phyloP scores from a whole-genome alignment of 2,888 invertebrate genomes.

The Myopa tessellatipennis region DNA sequence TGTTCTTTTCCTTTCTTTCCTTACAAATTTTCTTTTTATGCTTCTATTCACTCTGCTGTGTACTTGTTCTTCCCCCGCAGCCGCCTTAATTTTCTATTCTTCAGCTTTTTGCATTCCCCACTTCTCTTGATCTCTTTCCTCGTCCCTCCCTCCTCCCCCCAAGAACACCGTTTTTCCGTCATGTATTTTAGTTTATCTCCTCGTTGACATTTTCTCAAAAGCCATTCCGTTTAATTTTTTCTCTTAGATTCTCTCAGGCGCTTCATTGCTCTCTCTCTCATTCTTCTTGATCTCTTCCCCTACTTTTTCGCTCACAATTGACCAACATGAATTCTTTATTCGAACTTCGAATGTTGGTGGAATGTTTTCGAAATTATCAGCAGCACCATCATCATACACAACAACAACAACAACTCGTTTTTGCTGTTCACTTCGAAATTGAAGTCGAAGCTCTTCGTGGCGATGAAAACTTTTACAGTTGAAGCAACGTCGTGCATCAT shows the following conservation, averaged over 20 bases:
- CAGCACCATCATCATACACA: not conserved
- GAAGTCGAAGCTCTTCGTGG: slow-evolving; percentile 54
- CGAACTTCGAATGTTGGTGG: not conserved
- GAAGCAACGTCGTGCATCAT: slow-evolving; percentile 57
- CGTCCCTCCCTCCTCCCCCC: not conserved
- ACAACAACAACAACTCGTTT: not conserved
- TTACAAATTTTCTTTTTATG: not conserved
- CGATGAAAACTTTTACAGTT: slow-evolving; percentile 55
- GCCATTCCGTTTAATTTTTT: not conserved
- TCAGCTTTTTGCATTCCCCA: too few species aligned
- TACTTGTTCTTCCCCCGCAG: not conserved
- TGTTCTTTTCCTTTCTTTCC: too few species aligned
- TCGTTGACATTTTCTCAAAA: not conserved
- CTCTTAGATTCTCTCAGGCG: not conserved
- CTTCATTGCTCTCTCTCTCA: not conserved
- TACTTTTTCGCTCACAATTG: too few species aligned
- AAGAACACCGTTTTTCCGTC: too few species aligned
- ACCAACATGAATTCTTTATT: not conserved
- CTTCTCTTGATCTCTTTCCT: not conserved
- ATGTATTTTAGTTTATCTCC: not conserved
- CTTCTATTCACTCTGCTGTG: not conserved
- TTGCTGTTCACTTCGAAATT: slow-evolving; percentile 48
- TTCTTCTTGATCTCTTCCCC: not conserved
- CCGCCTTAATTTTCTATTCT: too few species aligned
- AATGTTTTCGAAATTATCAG: not conserved